These are phyloP conservation scores for Epizoanthus stellaris DNA, from an alignment of 92 coral and sea anemone species.

Conservation along the genomic window DNA sequence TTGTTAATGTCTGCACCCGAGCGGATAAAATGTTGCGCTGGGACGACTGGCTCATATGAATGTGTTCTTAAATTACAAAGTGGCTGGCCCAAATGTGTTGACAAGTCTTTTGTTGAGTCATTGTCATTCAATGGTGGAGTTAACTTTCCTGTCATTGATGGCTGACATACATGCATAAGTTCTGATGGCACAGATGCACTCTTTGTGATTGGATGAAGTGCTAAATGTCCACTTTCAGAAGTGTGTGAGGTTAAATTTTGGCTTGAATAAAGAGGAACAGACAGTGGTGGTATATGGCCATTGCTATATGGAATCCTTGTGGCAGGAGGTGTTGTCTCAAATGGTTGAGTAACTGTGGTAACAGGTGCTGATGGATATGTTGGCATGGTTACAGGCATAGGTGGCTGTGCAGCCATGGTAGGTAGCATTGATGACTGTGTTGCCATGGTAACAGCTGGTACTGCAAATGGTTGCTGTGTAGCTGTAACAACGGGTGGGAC, in stretches of 20 bases:
- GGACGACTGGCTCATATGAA: conserved; percentile 81
- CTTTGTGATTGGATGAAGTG: conserved; percentile 34
- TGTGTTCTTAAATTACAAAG: conserved; percentile 75
- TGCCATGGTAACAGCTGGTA: conserved; percentile 14
- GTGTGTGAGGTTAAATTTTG: conserved; percentile 6
- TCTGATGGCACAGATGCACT: conserved; percentile 42
- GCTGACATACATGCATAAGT: conserved; percentile 36
- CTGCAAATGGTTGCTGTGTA: conserved; percentile 33
- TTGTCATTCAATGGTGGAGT: conserved; percentile 34
- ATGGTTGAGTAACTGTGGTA: neutral
- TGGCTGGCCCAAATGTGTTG: conserved; percentile 76
- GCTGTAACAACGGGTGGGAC: conserved; percentile 15
- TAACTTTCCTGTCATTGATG: neutral
- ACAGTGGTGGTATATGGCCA: conserved; percentile 18
- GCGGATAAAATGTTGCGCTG: conserved; percentile 79
- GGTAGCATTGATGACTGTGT: conserved; percentile 25
- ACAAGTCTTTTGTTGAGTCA: conserved; percentile 7
- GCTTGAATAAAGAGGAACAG: conserved; percentile 10
- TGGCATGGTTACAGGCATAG: conserved; percentile 11
- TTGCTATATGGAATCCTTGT: neutral
- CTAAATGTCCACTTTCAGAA: conserved; percentile 15
- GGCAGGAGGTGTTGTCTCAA: conserved; percentile 7
- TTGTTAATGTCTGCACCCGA: conserved; percentile 82
- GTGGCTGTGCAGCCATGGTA: conserved; percentile 22
- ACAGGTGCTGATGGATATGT: neutral